These are phyloP conservation scores for Bryconaethiops microstoma DNA, from an alignment of 2,797 vertebrate species.

Conservation along the genomic window DNA sequence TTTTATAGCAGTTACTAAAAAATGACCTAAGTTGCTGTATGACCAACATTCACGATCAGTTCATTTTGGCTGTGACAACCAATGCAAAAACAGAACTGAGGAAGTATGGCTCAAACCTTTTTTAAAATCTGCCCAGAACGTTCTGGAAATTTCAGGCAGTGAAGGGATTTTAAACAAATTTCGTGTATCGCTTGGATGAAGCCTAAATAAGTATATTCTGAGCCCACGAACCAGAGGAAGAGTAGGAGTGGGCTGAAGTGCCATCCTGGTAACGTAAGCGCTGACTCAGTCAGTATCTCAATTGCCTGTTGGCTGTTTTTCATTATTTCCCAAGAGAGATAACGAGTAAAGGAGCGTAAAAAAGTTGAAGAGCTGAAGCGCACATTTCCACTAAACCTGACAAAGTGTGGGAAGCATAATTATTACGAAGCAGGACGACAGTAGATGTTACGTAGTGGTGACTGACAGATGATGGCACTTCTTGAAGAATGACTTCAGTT, in stretches of 20 bases:
- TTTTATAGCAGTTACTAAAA: neutral
- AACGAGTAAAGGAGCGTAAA: neutral
- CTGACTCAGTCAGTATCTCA: slow-evolving; percentile 17
- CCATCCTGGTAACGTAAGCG: slow-evolving; percentile 13
- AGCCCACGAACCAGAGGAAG: neutral
- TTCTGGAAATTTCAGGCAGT: neutral
- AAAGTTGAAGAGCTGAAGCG: neutral
- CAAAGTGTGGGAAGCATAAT: neutral
- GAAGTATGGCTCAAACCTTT: neutral
- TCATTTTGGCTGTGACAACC: neutral
- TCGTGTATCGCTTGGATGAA: slow-evolving; percentile 9
- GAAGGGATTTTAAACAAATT: neutral
- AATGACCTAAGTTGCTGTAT: too few species aligned
- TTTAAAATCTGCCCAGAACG: neutral
- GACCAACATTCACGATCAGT: neutral
- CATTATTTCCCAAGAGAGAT: slow-evolving; percentile 3
- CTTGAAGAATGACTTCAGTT: neutral
- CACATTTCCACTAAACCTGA: neutral
- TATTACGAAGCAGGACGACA: too few species aligned
- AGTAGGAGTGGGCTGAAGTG: slow-evolving; percentile 25
- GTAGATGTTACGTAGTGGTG: too few species aligned
- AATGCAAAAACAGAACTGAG: slow-evolving; percentile 8
- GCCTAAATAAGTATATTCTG: slow-evolving; percentile 27
- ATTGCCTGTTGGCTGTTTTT: slow-evolving; percentile 13
- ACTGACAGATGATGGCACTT: neutral